These are phyloP conservation scores for Xanthorhoe spadicearia DNA, from an alignment of 2,888 invertebrate genomes.

Conservation along the genomic window DNA sequence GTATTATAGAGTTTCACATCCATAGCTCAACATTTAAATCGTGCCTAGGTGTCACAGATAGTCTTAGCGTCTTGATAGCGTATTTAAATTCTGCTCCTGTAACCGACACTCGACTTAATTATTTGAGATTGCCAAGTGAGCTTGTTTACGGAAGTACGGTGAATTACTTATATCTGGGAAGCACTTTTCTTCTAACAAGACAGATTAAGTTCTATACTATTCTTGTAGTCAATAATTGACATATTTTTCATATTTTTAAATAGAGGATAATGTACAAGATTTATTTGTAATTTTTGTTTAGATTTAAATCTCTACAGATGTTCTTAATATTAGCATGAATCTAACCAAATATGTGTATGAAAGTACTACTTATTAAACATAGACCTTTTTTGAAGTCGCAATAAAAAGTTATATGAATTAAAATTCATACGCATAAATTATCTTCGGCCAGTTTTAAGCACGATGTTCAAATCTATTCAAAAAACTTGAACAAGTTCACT, in stretches of 20 bases:
- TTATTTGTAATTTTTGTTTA: too few species aligned
- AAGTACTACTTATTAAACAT: too few species aligned
- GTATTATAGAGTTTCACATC: conserved; percentile 14
- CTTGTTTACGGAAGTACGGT: conserved; percentile 31
- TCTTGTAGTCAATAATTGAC: too few species aligned
- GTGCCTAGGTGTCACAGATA: conserved; percentile 18
- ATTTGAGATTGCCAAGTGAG: conserved; percentile 37
- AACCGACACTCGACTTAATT: conserved; percentile 38
- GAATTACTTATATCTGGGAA: conserved; percentile 7
- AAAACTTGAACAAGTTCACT: background rate
- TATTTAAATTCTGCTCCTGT: conserved; percentile 36
- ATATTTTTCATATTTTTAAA: too few species aligned
- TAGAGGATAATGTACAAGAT: too few species aligned
- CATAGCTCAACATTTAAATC: background rate
- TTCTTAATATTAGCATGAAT: too few species aligned
- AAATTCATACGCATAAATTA: too few species aligned
- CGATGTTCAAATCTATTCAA: background rate
- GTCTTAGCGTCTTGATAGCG: conserved; percentile 11
- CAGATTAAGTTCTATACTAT: background rate
- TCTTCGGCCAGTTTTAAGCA: background rate
- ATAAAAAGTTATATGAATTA: too few species aligned
- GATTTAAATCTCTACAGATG: too few species aligned
- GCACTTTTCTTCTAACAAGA: background rate
- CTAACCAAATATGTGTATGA: too few species aligned
- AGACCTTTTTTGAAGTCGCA: too few species aligned